Percentiles rank a stretch among this genome's conserved stretches.
These are phyloP conservation scores for Leistus spinibarbis DNA, from an alignment of 2,888 invertebrate species.

Conservation along the genomic window DNA sequence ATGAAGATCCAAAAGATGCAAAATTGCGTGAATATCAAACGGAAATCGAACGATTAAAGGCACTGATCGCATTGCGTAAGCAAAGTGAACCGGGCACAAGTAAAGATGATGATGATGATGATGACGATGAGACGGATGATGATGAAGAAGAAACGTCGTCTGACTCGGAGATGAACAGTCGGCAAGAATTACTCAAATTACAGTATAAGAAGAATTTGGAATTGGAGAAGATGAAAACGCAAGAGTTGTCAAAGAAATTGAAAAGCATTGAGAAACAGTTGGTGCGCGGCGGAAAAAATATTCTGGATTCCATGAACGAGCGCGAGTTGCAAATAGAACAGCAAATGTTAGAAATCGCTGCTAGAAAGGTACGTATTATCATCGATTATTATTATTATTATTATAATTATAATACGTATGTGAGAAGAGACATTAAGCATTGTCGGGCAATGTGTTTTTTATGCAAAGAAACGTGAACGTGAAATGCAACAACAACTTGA, in stretches of 20 bases:
- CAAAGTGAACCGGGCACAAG: slow-evolving; percentile 25
- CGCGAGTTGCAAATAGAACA: slow-evolving; percentile 90
- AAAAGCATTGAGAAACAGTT: slow-evolving; percentile 90
- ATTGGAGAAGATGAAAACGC: slow-evolving; percentile 67
- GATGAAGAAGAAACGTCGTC: slow-evolving; percentile 51
- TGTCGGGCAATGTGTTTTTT: slow-evolving; percentile 31
- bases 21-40: slow-evolving; percentile 91
- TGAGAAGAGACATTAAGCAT: background rate
- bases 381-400: slow-evolving; percentile 40
- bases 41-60: slow-evolving; percentile 79
- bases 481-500: slow-evolving; percentile 96
- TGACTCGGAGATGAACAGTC: slow-evolving; percentile 53
- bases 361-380: slow-evolving; percentile 70
- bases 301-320: slow-evolving; percentile 94
- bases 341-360: slow-evolving; percentile 84
- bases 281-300: slow-evolving; percentile 92
- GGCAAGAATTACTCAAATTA: slow-evolving; percentile 57
- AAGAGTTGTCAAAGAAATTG: slow-evolving; percentile 79
- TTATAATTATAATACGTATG: slow-evolving; percentile 19
- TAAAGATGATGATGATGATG: slow-evolving; percentile 73
- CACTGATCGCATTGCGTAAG: slow-evolving; percentile 27
- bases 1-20: slow-evolving; percentile 99
- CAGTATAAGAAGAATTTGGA: slow-evolving; percentile 57
- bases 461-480: slow-evolving; percentile 66
- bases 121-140: slow-evolving; percentile 45